Conservation (phyloP, 2,888 invertebrate genomes). For the Lochmaea capreae region DNA sequence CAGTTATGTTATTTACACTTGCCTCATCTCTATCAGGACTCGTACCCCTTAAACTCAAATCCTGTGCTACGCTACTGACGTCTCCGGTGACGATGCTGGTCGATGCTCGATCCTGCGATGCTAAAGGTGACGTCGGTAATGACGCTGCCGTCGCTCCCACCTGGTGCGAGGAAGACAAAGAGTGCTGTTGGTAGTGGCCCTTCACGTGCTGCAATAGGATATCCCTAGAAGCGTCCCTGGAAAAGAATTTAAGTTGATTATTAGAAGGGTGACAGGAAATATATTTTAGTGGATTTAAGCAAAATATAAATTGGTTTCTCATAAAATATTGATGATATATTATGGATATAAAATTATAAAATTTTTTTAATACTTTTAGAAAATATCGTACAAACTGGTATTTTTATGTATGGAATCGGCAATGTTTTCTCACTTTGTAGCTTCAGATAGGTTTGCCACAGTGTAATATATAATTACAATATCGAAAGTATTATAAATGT, state of each 20-base stretch:
- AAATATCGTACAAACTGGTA: too few relatives aligned
- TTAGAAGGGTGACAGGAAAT: not conserved
- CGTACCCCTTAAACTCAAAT: conserved; percentile 57
- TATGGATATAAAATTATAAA: too few relatives aligned
- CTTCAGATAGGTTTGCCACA: too few relatives aligned
- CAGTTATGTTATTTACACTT: conserved; percentile 65
- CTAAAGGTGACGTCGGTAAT: conserved; percentile 15
- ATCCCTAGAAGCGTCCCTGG: conserved; percentile 74
- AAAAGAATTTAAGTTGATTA: conserved; percentile 37
- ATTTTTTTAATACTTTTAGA: too few relatives aligned
- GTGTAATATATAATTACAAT: too few relatives aligned
- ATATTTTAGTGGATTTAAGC: too few relatives aligned
- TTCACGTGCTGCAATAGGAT: conserved; percentile 76
- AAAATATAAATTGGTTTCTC: too few relatives aligned
- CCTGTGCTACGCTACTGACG: conserved; percentile 40
- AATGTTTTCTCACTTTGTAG: too few relatives aligned
- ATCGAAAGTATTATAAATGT: too few relatives aligned
- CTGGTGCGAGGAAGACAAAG: conserved; percentile 28
- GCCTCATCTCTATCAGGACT: conserved; percentile 67
- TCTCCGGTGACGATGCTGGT: conserved; percentile 19
- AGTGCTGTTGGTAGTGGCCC: conserved; percentile 69
- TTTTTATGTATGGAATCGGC: too few relatives aligned
- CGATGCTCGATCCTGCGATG: conserved; percentile 21
- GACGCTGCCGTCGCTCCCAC: conserved; percentile 13
- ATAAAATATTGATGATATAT: too few relatives aligned